Conservation (phyloP, 2,797 vertebrate genomes). For the Platalea minor region DNA sequence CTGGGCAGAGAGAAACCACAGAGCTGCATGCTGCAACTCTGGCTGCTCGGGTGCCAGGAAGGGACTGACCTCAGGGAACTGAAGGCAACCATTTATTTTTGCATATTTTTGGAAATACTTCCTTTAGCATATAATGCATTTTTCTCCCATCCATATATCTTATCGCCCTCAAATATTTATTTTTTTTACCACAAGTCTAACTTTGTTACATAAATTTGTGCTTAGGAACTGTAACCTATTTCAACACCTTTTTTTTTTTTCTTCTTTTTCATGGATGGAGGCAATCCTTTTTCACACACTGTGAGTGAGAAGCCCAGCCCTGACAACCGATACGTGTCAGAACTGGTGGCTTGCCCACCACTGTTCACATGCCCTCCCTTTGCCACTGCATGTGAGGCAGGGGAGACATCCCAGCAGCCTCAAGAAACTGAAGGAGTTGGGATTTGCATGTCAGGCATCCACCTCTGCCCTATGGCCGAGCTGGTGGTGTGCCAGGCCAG, state of each 20-base stretch:
- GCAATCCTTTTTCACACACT: neutral
- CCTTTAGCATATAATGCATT: neutral
- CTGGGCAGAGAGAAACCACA: neutral
- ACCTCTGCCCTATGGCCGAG: neutral
- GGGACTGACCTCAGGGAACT: neutral
- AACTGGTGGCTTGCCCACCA: neutral
- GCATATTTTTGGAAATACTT: neutral
- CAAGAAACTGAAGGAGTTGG: neutral
- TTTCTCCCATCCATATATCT: neutral
- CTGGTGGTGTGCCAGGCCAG: neutral
- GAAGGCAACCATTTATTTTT: neutral
- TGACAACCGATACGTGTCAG: neutral
- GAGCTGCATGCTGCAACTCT: neutral
- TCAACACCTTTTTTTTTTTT: neutral
- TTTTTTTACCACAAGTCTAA: neutral
- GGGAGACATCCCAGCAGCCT: neutral
- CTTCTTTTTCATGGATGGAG: neutral
- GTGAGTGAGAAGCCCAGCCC: neutral
- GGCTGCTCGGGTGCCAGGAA: rapidly evolving
- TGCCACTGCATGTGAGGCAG: rapidly evolving
- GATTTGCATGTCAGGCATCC: no score
- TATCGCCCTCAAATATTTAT: neutral
- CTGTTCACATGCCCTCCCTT: neutral
- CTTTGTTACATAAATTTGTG: neutral
- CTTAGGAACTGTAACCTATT: neutral